phyloP scores from a whole-genome alignment of 2,113 vertebrate species.

The Smithornis capensis region DNA sequence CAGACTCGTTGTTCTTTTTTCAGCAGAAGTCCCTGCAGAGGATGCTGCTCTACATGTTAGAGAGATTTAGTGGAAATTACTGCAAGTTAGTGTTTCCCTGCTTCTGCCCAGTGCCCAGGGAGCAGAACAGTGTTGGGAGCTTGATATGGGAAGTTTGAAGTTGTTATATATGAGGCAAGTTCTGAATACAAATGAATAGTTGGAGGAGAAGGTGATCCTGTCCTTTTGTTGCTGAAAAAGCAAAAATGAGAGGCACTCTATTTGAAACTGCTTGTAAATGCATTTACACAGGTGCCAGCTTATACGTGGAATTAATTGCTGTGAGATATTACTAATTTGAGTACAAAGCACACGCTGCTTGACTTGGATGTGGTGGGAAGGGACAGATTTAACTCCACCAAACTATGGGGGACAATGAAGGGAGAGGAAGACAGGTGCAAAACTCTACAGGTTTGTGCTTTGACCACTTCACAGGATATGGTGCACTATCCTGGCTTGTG shows the following conservation, averaged over 20 bases:
- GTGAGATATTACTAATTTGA: background rate
- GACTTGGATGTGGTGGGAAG: background rate
- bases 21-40: background rate
- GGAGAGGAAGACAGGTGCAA: background rate
- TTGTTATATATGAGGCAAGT: background rate
- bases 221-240: background rate
- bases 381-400: background rate
- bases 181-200: background rate
- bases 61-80: background rate
- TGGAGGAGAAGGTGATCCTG: background rate
- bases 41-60: background rate
- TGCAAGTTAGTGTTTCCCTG: background rate
- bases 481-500: background rate
- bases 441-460: background rate
- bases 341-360: background rate
- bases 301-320: background rate
- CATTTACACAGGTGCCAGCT: background rate
- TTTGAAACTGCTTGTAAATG: background rate
- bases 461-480: fast-evolving
- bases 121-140: fast-evolving
- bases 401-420: background rate
- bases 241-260: background rate
- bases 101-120: background rate
- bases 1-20: background rate
- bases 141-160: background rate